Percentiles rank a stretch among this genome's conserved stretches.
phyloP scores from a whole-genome alignment of 1,140 invertebrate species.

The Drosophila dunni region DNA sequence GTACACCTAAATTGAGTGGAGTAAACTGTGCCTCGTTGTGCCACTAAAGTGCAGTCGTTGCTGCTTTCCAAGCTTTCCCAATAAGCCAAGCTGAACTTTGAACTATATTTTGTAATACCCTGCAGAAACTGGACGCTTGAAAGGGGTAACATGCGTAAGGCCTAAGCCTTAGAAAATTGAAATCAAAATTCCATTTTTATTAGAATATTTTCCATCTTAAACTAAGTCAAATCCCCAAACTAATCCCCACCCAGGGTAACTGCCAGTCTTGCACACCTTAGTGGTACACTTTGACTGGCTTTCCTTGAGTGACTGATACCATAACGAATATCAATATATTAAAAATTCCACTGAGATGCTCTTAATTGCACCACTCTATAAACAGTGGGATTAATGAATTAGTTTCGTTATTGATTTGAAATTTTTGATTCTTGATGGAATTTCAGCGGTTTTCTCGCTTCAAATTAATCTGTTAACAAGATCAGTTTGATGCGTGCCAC shows the following conservation, averaged over 20 bases:
- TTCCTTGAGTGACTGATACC: not conserved
- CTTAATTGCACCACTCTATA: slow-evolving; percentile 2
- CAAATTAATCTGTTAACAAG: slow-evolving; percentile 23
- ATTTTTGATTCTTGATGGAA: not conserved
- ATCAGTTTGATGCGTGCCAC: slow-evolving; percentile 35
- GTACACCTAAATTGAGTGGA: slow-evolving; percentile 25
- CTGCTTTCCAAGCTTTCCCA: slow-evolving; percentile 50
- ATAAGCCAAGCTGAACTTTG: slow-evolving; percentile 42
- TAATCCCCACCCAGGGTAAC: not conserved
- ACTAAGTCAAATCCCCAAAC: not conserved
- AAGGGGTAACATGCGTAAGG: not conserved
- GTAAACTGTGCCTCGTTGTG: slow-evolving; percentile 44
- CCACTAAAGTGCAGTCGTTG: slow-evolving; percentile 25
- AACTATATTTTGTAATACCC: slow-evolving; percentile 27
- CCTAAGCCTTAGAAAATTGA: not conserved
- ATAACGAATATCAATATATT: slow-evolving; percentile 5
- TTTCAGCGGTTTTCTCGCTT: not conserved
- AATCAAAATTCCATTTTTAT: no score
- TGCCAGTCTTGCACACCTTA: not conserved
- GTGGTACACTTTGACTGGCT: not conserved
- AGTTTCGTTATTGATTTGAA: slow-evolving; percentile 3
- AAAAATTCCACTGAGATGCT: not conserved
- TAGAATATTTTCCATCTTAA: not conserved
- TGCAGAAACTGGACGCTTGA: not conserved
- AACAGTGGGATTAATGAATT: slow-evolving; percentile 8